phyloP scores from a whole-genome alignment of 2,113 vertebrate species.

The Fregetta grallaria region DNA sequence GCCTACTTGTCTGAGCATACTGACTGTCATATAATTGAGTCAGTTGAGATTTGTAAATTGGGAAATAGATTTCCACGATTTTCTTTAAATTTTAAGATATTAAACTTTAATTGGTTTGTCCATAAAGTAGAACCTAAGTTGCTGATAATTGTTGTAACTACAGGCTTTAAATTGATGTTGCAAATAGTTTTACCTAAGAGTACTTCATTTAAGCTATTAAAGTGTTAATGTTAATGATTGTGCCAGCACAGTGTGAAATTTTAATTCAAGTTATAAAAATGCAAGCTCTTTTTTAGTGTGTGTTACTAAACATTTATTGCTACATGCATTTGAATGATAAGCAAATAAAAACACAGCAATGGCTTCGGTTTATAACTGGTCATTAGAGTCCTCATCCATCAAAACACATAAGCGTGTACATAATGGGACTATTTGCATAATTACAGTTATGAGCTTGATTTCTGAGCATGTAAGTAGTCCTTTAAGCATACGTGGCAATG shows the following conservation, averaged over 20 bases:
- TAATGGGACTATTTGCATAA: not conserved
- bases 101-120: not conserved
- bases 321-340: not conserved
- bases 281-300: not conserved
- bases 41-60: not conserved
- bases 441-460: constrained; percentile 10
- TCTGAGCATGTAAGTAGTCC: not conserved
- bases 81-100: not conserved
- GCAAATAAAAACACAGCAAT: not conserved
- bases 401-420: not conserved
- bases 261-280: constrained; percentile 13
- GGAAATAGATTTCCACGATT: not conserved
- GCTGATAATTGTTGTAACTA: not conserved
- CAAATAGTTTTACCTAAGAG: not conserved
- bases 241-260: not conserved
- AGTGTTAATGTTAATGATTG: not conserved
- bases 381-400: not conserved
- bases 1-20: rapidly evolving
- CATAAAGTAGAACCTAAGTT: not conserved
- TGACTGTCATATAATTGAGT: not conserved
- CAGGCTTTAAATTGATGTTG: not conserved
- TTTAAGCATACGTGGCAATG: not conserved
- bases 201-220: not conserved
- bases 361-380: not conserved
- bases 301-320: constrained; percentile 54